Evolutionary conservation across 35 echinoderm and acorn worm genomes (phyloP).

Genomic region (Amphiura filiformis): DNA sequence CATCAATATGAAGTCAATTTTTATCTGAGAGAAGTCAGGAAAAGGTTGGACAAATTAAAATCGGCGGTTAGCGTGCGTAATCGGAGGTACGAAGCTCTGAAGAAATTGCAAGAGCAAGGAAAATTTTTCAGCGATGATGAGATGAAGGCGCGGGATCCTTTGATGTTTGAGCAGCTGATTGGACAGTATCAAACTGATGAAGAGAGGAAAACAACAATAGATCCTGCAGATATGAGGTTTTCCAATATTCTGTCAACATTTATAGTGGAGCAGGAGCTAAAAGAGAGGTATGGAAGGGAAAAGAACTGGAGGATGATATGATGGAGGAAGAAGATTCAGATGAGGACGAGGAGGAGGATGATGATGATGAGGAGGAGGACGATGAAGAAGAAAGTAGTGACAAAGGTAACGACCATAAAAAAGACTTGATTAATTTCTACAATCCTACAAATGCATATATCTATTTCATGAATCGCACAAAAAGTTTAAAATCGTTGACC

Average conservation of each 20-base stretch:
- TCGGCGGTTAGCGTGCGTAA: slow-evolving; percentile 44
- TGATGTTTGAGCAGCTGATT: slow-evolving; percentile 90
- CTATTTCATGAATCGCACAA: no score
- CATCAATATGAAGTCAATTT: slow-evolving; percentile 79
- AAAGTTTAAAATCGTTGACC: no score
- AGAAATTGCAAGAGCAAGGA: slow-evolving; percentile 74
- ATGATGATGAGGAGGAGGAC: slow-evolving; percentile 28
- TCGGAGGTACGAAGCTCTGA: slow-evolving; percentile 84
- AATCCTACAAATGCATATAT: no score
- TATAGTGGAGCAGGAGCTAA: slow-evolving; percentile 75
- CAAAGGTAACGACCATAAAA: no score
- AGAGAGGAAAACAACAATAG: slow-evolving; percentile 52
- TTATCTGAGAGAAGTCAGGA: slow-evolving; percentile 69
- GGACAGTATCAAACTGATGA: slow-evolving; percentile 90
- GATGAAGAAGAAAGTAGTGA: neutral
- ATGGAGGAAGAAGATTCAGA: slow-evolving; percentile 31
- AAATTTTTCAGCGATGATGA: slow-evolving; percentile 78
- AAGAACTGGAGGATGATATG: slow-evolving; percentile 57
- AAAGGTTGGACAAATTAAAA: slow-evolving; percentile 40
- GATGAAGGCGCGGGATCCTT: slow-evolving; percentile 75
- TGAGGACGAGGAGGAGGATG: slow-evolving; percentile 37
- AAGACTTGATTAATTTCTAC: no score
- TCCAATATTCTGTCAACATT: slow-evolving; percentile 83
- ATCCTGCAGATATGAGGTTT: slow-evolving; percentile 67
- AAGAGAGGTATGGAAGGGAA: slow-evolving; percentile 44